Conservation (phyloP, 2,797 vertebrate species). For the Hapalemur alaotrensis region DNA sequence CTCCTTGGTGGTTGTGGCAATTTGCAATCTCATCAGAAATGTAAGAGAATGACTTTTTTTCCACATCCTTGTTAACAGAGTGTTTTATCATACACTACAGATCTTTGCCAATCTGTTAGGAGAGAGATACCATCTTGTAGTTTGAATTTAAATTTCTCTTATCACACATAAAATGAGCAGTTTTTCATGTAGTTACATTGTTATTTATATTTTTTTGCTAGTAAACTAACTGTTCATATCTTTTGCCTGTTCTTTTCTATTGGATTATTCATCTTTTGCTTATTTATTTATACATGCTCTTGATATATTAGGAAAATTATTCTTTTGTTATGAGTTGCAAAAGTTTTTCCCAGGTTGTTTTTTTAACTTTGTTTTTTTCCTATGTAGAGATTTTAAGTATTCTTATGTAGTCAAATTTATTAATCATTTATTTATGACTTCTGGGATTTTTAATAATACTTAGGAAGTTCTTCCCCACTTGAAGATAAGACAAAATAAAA, state of each 20-base stretch:
- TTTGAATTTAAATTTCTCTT: slow-evolving; percentile 9
- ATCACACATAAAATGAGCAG: background rate
- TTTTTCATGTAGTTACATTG: background rate
- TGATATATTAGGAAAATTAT: slow-evolving; percentile 29
- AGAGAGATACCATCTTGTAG: background rate
- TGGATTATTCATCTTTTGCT: background rate
- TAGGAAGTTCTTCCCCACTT: background rate
- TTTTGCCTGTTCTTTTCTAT: background rate
- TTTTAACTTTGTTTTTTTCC: background rate
- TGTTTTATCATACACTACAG: background rate
- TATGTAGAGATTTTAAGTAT: background rate
- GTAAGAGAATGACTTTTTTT: background rate
- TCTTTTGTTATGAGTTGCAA: background rate
- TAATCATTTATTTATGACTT: background rate
- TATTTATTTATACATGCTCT: background rate
- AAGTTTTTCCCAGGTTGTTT: background rate
- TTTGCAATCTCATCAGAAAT: background rate
- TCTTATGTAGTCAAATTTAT: background rate
- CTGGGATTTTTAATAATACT: background rate
- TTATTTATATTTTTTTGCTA: background rate
- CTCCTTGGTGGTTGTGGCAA: background rate
- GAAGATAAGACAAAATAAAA: background rate
- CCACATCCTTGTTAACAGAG: background rate
- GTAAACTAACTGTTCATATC: background rate
- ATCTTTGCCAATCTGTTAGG: background rate